Evolutionary conservation across 2,888 invertebrate species (phyloP), one percentile per base, ranked within the genome.

Genomic region (Willowsia nigromaculata): DNA sequence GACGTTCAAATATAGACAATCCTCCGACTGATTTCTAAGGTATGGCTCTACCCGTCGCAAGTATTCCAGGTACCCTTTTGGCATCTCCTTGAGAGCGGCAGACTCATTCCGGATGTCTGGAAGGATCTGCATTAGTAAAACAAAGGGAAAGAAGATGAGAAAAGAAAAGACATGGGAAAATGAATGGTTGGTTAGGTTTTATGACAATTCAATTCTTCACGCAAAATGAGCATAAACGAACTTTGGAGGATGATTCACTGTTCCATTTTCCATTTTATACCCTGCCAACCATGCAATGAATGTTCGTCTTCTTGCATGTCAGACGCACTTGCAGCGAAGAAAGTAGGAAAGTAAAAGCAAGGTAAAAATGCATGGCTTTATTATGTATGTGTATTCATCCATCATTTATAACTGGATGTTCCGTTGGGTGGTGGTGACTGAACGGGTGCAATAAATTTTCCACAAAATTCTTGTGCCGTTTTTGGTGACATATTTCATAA

Each of bases 1-100:
- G 93, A 99, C 97, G 94, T 99, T 99, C 94, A 99, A 96, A 94
- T 98, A 98, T 90, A 99, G 95, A 93, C 99, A 99, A 94, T 99
- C 99, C 95, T 99, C 99, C 93, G 97, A 98, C 95, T 99, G 99
- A 94, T 98, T 97, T 94, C 96, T 96, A 93, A 99, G 95, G 93
- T 96, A 96, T 15, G 98, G 98, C 93, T 97, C 94, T 93, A 99
- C 94, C 93, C 98, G 95, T 93, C 96, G 96, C 93, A 99, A 95
- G 93, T 98, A 97, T 93, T 98, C 98, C 93, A 98, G 95, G 81
- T 98, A 95, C 78, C 98, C 98, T 93, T 96, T 97, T 15, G 99
- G 98, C 97, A 99, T 98, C 93, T 96, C 96, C 93, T 97, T 97
- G 93, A 98, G 94, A 3, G 96, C 97, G 82, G 96, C 95, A 2